phyloP scores from a whole-genome alignment of 2,113 vertebrate species.

The Hyla sarda region DNA sequence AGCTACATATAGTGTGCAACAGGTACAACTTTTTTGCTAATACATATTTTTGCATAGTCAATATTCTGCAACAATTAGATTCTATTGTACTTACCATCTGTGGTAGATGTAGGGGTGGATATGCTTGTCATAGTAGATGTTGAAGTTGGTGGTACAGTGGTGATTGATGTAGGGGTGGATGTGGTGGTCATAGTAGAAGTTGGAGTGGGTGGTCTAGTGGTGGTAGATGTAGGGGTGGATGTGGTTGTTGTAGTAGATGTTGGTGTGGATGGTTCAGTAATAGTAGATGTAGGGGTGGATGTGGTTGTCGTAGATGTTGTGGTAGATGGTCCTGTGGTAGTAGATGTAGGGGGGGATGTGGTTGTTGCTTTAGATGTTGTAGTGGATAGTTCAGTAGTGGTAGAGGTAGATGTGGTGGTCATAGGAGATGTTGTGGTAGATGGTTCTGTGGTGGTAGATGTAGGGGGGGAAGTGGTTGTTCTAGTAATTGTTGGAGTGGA shows the following conservation, averaged over 20 bases:
- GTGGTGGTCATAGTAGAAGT: neutral
- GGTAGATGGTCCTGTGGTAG: neutral
- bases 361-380: neutral
- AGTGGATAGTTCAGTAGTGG: neutral
- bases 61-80: too few relatives aligned
- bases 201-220: too few relatives aligned
- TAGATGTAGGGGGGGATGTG: neutral
- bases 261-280: too few relatives aligned
- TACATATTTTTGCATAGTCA: too few relatives aligned
- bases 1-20: too few relatives aligned
- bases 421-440: neutral
- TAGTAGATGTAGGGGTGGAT: too few relatives aligned
- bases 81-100: too few relatives aligned
- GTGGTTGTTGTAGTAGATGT: too few relatives aligned
- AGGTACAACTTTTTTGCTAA: too few relatives aligned
- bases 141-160: too few relatives aligned
- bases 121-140: neutral
- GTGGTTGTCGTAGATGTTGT: neutral
- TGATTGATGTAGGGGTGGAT: neutral
- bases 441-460: neutral
- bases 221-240: too few relatives aligned
- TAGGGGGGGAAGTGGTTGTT: neutral
- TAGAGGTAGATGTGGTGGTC: neutral
- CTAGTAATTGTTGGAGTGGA: neutral
- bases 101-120: too few relatives aligned